Conservation (phyloP, 2,888 invertebrate genomes). For the Opisthograptis luteolata region DNA sequence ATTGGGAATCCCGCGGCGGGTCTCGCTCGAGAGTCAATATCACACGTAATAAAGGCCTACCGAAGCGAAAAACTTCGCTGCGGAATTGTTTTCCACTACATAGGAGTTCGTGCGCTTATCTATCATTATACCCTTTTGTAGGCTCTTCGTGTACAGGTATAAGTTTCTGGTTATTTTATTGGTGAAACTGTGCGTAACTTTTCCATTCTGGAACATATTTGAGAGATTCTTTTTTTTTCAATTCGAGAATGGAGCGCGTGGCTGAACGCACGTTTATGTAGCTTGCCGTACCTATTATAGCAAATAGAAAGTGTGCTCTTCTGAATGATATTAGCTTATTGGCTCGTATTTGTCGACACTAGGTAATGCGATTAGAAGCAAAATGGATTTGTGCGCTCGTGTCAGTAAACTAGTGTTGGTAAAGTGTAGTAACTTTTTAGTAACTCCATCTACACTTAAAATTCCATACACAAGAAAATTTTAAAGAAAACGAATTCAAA, state of each 20-base stretch:
- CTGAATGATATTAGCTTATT: too few relatives aligned
- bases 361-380: too few relatives aligned
- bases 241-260: conserved; percentile 11
- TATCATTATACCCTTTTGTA: conserved; percentile 50
- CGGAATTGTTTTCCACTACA: conserved; percentile 68
- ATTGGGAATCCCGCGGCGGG: conserved; percentile 55
- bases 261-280: conserved; percentile 5
- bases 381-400: too few relatives aligned
- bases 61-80: conserved; percentile 62
- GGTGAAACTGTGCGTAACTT: conserved; percentile 35
- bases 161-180: conserved; percentile 40
- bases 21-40: conserved; percentile 68
- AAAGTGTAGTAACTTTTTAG: too few relatives aligned
- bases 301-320: too few relatives aligned
- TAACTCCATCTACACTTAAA: background rate
- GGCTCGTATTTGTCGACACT: too few relatives aligned
- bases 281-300: background rate
- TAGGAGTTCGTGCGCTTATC: conserved; percentile 50
- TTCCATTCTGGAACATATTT: conserved; percentile 26
- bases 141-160: conserved; percentile 37
- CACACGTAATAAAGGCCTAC: conserved; percentile 70
- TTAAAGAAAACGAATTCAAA: conserved; percentile 22
- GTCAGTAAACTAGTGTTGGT: too few relatives aligned
- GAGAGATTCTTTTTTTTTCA: too few relatives aligned
- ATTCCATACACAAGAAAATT: background rate